Conservation (phyloP, 1,140 invertebrate genomes). For the Drosophila orosa region DNA sequence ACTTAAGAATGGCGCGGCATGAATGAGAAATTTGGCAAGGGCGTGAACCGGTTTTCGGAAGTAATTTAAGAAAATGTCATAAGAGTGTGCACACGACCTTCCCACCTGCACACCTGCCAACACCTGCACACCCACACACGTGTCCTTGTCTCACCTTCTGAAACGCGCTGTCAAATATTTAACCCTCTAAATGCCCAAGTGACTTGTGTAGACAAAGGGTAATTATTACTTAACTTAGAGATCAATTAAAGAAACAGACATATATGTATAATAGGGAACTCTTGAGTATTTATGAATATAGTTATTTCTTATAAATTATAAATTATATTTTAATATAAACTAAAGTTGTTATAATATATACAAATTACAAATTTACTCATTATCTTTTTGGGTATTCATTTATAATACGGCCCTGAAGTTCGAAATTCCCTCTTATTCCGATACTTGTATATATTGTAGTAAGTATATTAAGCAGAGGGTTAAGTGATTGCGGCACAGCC, state of each 20-base stretch:
- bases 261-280: too few relatives aligned
- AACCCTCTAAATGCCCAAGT: slow-evolving; percentile 20
- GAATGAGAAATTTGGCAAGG: slow-evolving; percentile 44
- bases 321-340: neutral
- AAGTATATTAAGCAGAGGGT: slow-evolving; percentile 22
- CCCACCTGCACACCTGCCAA: slow-evolving; percentile 2
- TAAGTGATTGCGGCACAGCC: slow-evolving; percentile 22
- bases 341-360: too few relatives aligned
- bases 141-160: neutral
- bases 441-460: neutral
- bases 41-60: slow-evolving; percentile 42
- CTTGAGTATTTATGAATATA: neutral
- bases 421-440: neutral
- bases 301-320: neutral
- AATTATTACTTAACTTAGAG: neutral
- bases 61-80: slow-evolving; percentile 51
- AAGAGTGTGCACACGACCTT: slow-evolving; percentile 42
- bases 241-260: neutral
- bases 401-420: too few relatives aligned
- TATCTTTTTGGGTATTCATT: too few relatives aligned
- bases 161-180: slow-evolving; percentile 22
- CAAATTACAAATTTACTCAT: too few relatives aligned
- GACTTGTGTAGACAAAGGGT: neutral
- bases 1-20: slow-evolving; percentile 2
- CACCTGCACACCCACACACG: neutral